These are phyloP conservation scores for Dryas iulia DNA, from an alignment of 1,140 invertebrate genomes.

Conservation along the genomic window DNA sequence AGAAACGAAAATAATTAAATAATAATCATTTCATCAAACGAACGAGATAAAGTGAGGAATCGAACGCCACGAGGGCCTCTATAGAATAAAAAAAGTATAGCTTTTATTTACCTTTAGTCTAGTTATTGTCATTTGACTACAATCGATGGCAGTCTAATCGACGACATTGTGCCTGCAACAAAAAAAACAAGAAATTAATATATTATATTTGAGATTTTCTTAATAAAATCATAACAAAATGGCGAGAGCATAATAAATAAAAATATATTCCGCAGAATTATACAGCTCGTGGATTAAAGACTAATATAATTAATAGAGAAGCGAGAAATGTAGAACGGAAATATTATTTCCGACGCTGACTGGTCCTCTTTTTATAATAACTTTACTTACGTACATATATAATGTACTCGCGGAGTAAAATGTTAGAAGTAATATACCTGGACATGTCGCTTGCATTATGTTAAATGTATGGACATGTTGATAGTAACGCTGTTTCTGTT, in stretches of 20 bases:
- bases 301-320: conserved; percentile 9
- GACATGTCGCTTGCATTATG: conserved; percentile 8
- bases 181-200: conserved; percentile 29
- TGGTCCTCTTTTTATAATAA: conserved; percentile 15
- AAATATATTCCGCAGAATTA: too few species aligned
- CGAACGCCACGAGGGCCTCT: too few species aligned
- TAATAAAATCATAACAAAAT: too few species aligned
- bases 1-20: too few species aligned
- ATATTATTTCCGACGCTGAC: conserved; percentile 15
- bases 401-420: background rate
- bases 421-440: conserved; percentile 6
- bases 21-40: too few species aligned
- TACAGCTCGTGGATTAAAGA: too few species aligned
- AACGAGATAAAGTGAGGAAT: background rate
- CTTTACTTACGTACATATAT: conserved; percentile 7
- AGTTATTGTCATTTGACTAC: conserved; percentile 76
- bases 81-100: too few species aligned
- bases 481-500: background rate
- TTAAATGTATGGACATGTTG: background rate
- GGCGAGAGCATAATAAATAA: too few species aligned
- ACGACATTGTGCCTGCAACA: conserved; percentile 73
- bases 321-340: conserved; percentile 16
- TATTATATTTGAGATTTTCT: too few species aligned
- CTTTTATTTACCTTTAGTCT: conserved; percentile 60
- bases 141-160: conserved; percentile 57